Evolutionary conservation across 2,797 vertebrate species (phyloP), one percentile per base, ranked within the genome.

Genomic region (Enteromius treurensis): DNA sequence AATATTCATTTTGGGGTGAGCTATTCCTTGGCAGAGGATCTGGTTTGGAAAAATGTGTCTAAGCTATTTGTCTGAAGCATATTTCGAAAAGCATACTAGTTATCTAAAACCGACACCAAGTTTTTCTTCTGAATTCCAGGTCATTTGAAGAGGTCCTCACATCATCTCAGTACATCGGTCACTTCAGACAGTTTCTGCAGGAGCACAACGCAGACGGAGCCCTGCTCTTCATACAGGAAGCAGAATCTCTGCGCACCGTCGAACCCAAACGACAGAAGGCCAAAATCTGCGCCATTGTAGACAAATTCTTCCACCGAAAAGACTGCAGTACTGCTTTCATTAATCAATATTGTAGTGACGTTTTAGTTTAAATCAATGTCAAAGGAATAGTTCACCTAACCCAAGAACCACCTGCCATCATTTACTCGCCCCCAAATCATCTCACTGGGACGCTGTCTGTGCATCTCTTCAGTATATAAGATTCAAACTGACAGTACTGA

Each of bases 271-370:
- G 23, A 15, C 60, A 76, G 79, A 68, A 32, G 49, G 51, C 40
- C 5, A 86, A 79, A 65, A 82, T 85, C 53, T n/a, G 62, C 0
- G 9, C n/a, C 68, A 82, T 84, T 21, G 23, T 82, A 65, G 75
- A 70, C 17, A 80, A 42, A 26, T 82, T 81, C 64, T 77, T 86
- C 23, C 42, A 32, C 1, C 51, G 69, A 26, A 32, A 67, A 68
- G 62, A 86, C 73, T 26, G 15, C 0, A 23, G 79, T 80, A 29
- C 34, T 32, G 10, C 17, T 87, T 86, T 89, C 81, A n/a, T 45
- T 62, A 1, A 45, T 11, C 15, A 2, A 45, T 47, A 8, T 13
- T 34, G 5, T 34, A 10, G 19, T 13, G 19, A 4, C n/a, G 13
- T 51, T 34, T 74, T 0, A 11, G 1, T 60, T 60, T 11, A 71